Conservation (phyloP, 1,140 invertebrate genomes). For the Olivierus martensii region DNA sequence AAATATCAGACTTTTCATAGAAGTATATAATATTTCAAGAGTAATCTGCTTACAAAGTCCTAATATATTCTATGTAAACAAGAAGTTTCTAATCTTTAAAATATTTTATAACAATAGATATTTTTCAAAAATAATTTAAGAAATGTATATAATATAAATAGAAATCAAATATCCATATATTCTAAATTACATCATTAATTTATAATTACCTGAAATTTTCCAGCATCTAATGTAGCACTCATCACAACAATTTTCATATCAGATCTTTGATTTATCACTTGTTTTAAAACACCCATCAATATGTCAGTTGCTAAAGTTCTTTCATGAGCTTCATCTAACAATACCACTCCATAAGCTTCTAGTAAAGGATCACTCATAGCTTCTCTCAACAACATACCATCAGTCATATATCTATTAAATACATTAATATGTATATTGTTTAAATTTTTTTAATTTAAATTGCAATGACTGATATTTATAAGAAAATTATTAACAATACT, state of each 20-base stretch:
- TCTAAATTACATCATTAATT: neutral
- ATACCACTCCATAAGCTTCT: constrained; percentile 82
- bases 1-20: too few species aligned
- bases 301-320: constrained; percentile 97
- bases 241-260: constrained; percentile 98
- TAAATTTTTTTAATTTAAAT: too few species aligned
- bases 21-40: too few species aligned
- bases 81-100: too few species aligned
- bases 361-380: constrained; percentile 98
- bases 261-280: constrained; percentile 82
- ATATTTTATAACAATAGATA: too few species aligned
- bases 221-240: constrained; percentile 99
- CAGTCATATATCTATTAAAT: constrained; percentile 76
- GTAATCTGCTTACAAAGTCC: too few species aligned
- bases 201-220: constrained; percentile 74
- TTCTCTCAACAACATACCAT: constrained; percentile 98
- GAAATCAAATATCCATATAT: neutral
- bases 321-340: constrained; percentile 99
- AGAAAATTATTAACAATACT: too few species aligned
- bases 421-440: too few species aligned
- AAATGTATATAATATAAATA: neutral
- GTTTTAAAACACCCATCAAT: constrained; percentile 95
- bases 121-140: neutral
- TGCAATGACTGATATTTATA: too few species aligned
- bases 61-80: too few species aligned